Evolutionary conservation across 2,113 vertebrate species (phyloP), one percentile per base, ranked within the genome.

Genomic region (Zosterops lateralis): DNA sequence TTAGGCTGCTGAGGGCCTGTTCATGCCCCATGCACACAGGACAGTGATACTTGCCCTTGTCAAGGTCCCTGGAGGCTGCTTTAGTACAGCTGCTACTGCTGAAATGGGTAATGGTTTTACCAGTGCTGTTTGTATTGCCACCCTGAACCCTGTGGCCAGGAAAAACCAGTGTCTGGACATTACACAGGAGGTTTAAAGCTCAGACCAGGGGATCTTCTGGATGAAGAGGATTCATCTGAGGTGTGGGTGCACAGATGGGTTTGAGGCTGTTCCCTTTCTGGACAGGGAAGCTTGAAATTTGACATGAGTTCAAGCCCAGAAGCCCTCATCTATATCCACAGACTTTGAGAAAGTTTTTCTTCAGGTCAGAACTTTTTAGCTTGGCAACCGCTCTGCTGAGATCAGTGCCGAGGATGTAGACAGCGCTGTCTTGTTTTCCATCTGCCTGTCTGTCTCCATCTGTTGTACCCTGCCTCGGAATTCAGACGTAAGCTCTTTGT

Each of bases 371-470:
- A 95, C 92, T 90, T 96, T 71, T 77, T 22, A 45, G 60, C 68
- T 95, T 97, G 96, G 95, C 94, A 95, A 14, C 36, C 0, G 0
- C 90, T 94, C 51, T 86, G 64, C 82, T 86, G 82, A 94, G 91
- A 87, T 91, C 82, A 81, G 48, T 90, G 82, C 82, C 1, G 36
- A 91, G 87, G 93, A 92, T 94, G 67, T 87, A 95, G 93, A 95
- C 96, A 91, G 87, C 1, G 6, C 82, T 95, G 74, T 62, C 95
- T 89, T 93, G 70, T 90, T 92, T 96, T 93, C 96, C 94, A 92
- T 93, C 94, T 94, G 95, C 89, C 91, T 90, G 87, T 96, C 94
- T 96, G 75, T 94, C 91, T 96, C 93, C 95, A 95, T 96, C 91
- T 95, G 93, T 94, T 96, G 75, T 95, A 92, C 93, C 82, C 79